Evolutionary conservation across 2,113 vertebrate genomes (phyloP), one percentile per base, ranked within the genome.

Genomic region (Puma concolor): DNA sequence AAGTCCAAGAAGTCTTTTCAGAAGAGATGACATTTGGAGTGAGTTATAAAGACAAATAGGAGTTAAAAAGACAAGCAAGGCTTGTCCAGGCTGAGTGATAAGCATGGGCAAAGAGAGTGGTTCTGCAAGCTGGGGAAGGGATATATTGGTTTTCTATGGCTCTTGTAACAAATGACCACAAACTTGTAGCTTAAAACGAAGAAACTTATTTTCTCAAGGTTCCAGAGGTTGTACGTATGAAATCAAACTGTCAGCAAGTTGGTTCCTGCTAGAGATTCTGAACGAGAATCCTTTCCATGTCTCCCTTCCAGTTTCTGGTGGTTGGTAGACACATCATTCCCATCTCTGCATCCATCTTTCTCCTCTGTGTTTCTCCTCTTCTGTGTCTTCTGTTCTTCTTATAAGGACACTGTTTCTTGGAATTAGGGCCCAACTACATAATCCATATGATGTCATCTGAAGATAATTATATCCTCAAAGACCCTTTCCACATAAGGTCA

Each of bases 251-350:
- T 92, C 33, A 15, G 4, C 23, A 41, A 0, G 14, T 54, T 77
- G 41, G 16, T 44, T 92, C n/a, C 33, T 93, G 41, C 29, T 29
- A 9, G n/a, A 33, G 17, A 5, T 84, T 23, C 85, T 88, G 44
- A 57, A 57, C n/a, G 10, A 27, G 10, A 64, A 17, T 66, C 3
- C 36, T 2, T 17, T 88, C 44, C 5, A 7, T 23, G 8, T 17
- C 11, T 54, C 25, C 81, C 21, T 82, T 10, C 4, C 4, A 21
- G 7, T 7, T 29, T 19, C 31, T 41, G 13, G 5, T 15, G 13
- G 8, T 5, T 33, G 3, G 2, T 44, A 64, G 17, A 66, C 5
- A 16, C 0, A 17, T 33, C 23, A 19, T 50, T 60, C 15, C 0
- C 0, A 13, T 31, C 12, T 60, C 48, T 50, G 4, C 44, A 4